These are phyloP conservation scores for Kobus ellipsiprymnus DNA, from an alignment of 2,113 vertebrate genomes.

Conservation along the genomic window DNA sequence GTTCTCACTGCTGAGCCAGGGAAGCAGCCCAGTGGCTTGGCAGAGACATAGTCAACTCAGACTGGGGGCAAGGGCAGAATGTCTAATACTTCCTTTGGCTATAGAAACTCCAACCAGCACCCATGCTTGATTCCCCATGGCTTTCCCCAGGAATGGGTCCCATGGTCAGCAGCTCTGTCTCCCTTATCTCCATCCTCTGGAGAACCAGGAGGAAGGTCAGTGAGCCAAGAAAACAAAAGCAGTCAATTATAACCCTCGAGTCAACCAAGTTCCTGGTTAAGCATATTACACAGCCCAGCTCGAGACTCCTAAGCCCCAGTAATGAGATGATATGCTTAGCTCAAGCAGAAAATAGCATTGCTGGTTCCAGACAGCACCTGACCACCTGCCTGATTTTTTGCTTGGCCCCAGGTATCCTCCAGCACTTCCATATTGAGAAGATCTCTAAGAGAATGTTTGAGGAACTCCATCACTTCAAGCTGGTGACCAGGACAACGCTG, in stretches of 20 bases:
- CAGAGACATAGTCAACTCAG: not conserved
- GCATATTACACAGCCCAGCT: conserved; percentile 44
- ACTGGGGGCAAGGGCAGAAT: conserved; percentile 30
- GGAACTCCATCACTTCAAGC: conserved; percentile 83
- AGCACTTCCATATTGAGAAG: conserved; percentile 81
- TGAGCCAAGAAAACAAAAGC: conserved; percentile 47
- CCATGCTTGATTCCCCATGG: conserved; percentile 7
- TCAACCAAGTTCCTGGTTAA: conserved; percentile 51
- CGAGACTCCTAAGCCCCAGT: not conserved
- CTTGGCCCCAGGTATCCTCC: conserved; percentile 79
- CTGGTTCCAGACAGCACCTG: conserved; percentile 22
- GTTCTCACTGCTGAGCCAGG: conserved; percentile 1
- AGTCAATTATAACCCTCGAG: conserved; percentile 34
- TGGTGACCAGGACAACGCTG: conserved; percentile 83
- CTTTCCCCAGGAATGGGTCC: not conserved
- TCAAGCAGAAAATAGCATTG: not conserved
- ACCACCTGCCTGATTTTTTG: conserved; percentile 24
- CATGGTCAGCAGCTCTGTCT: not conserved
- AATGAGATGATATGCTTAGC: conserved; percentile 49
- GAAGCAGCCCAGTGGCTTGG: conserved; percentile 22
- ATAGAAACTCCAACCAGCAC: conserved; percentile 14
- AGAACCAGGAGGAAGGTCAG: conserved; percentile 8
- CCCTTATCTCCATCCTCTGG: conserved; percentile 13
- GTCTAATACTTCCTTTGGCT: conserved; percentile 35
- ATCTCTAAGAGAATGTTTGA: conserved; percentile 83